Percentiles rank a stretch among this genome's conserved stretches.
Conservation (phyloP, 2,113 vertebrate species). For the Piaya cayana region DNA sequence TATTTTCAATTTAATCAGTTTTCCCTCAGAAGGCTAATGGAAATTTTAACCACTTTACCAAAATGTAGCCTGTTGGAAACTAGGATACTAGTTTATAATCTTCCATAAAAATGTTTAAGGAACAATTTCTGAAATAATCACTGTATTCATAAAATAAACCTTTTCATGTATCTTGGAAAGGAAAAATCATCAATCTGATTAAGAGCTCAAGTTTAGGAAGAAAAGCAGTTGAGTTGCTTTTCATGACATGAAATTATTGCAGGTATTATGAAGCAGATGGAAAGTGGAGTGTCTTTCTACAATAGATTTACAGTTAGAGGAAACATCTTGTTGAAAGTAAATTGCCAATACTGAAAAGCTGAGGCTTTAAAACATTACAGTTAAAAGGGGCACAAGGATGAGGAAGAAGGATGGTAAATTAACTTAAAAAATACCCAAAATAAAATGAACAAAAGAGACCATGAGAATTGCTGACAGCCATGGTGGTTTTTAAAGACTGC, state of each 20-base stretch:
- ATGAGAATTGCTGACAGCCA: background rate
- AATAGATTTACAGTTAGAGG: background rate
- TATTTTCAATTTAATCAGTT: background rate
- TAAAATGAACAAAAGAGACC: background rate
- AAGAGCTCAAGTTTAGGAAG: background rate
- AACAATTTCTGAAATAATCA: background rate
- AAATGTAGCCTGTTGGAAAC: background rate
- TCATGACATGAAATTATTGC: background rate
- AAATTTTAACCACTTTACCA: background rate
- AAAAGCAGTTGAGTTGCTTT: background rate
- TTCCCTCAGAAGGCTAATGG: background rate
- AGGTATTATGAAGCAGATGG: background rate
- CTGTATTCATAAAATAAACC: background rate
- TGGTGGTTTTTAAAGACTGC: background rate
- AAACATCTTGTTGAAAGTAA: background rate
- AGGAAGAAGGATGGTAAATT: background rate
- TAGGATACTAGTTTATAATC: background rate
- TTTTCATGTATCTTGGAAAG: background rate
- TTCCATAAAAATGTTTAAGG: background rate
- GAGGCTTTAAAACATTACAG: background rate
- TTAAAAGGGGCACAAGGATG: accelerated
- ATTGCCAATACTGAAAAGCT: background rate
- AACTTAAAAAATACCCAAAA: background rate
- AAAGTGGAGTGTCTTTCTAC: background rate
- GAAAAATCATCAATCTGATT: background rate